Evolutionary conservation across 2,113 vertebrate genomes (phyloP).

Genomic region (Silurus glanis): DNA sequence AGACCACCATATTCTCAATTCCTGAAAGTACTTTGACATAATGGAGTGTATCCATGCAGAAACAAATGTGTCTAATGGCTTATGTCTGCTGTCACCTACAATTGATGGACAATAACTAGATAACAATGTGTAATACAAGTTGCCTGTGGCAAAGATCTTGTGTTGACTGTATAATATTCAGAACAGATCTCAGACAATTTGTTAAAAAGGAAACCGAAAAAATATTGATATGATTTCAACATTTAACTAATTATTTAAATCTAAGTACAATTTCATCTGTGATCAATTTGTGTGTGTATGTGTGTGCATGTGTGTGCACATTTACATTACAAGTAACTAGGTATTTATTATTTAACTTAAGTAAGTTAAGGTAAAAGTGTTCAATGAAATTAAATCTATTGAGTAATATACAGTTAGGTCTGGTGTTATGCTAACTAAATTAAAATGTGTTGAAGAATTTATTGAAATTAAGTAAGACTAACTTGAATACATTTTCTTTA

Average conservation of each 20-base stretch:
- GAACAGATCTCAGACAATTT: neutral
- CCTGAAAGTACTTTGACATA: constrained; percentile 34
- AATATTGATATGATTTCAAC: neutral
- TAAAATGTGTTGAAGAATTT: no score
- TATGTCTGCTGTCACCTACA: constrained; percentile 9
- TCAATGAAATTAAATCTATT: no score
- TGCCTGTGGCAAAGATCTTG: constrained; percentile 24
- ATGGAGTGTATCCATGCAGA: constrained; percentile 10
- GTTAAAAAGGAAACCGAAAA: neutral
- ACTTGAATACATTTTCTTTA: no score
- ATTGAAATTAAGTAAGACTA: no score
- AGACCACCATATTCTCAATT: constrained; percentile 10
- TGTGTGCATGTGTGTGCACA: no score
- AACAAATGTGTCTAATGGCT: neutral
- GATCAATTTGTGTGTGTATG: neutral
- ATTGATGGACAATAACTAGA: constrained; percentile 27
- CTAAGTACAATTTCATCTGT: neutral
- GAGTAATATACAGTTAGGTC: no score
- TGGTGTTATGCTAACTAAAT: no score
- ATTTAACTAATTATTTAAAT: neutral
- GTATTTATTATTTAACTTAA: no score
- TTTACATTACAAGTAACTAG: no score
- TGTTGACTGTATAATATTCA: neutral
- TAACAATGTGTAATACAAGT: constrained; percentile 31
- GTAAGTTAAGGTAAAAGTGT: no score